Percentiles rank a stretch among this genome's conserved stretches.
Evolutionary conservation across 2,113 vertebrate genomes (phyloP).

Genomic region (Neopipo cinnamomea): DNA sequence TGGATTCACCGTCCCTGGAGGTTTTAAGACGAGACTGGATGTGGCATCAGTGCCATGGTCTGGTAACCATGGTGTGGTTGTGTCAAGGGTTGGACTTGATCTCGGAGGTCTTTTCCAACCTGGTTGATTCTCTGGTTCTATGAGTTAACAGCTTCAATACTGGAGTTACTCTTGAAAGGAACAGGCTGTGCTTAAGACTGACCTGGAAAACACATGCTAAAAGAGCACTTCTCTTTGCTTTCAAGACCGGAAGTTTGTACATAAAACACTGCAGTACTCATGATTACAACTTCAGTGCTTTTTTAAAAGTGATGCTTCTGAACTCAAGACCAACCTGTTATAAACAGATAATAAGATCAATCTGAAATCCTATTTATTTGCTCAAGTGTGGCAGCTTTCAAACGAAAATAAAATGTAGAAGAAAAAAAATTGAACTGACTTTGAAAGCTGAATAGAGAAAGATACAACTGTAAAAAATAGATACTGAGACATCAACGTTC

Average conservation of each 20-base stretch:
- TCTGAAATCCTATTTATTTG: background rate
- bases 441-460: background rate
- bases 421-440: background rate
- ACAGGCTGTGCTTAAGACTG: background rate
- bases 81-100: no score
- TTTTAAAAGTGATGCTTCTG: background rate
- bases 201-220: background rate
- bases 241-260: background rate
- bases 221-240: background rate
- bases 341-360: constrained; percentile 18
- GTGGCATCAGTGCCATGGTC: no score
- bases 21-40: no score
- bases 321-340: constrained; percentile 4
- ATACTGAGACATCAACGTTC: background rate
- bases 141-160: background rate
- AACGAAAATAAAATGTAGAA: background rate
- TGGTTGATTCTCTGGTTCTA: no score
- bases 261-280: background rate
- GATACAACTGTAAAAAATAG: background rate
- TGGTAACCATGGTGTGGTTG: no score
- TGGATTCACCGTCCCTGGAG: no score
- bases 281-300: background rate
- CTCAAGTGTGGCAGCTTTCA: background rate
- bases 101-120: no score
- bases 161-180: background rate